Base-by-base conservation (phyloP, 2,888 invertebrate genomes). In the Merodon equestris region DNA sequence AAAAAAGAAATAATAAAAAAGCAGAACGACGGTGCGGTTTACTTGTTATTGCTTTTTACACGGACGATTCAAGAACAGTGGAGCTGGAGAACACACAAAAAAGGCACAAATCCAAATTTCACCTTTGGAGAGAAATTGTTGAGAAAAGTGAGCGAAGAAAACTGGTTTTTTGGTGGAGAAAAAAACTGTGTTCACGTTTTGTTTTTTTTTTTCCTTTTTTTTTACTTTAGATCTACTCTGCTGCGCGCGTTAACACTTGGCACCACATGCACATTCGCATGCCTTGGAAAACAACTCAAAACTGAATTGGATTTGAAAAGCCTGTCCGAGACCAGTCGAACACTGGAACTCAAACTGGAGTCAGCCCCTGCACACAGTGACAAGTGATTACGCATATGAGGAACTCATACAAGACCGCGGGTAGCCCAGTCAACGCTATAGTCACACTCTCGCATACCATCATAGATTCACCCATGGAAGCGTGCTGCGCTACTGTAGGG, bases 251-350 rank as follows among this genome's bases (percentile, higher is more conserved):
- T 60, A 56, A 54, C 53, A 34, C 70, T 64, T 38, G 70, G 64
- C 58, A 71, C 63, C 74, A 70, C 66, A 56, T 58, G 57, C 66
- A 83, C 82, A 81, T 82, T 75, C 63, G 68, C 61, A 51, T 60
- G 56, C 70, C 70, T 82, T 82, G 77, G 71, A 82, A 81, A 81
- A 81, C 83, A 83, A 83, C 83, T 83, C 73, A 77, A 82, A 83
- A 83, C 83, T 83, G 73, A 83, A 72, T 45, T 73, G 57, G 79
- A 68, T 58, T 68, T 74, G 63, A 63, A 40, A 73, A 61, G 58
- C 53, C 51, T 57, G 68, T 68, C 68, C 36, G 63, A 74, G 79
- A 68, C 67, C 63, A 68, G 68, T 56, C 71, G 66, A 58, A 3
- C 45, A 53, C 68, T 47, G 44, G 38, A 61, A 57, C 40, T 54